Evolutionary conservation across 2,888 invertebrate genomes (phyloP).

Genomic region (Synergus japonicus): DNA sequence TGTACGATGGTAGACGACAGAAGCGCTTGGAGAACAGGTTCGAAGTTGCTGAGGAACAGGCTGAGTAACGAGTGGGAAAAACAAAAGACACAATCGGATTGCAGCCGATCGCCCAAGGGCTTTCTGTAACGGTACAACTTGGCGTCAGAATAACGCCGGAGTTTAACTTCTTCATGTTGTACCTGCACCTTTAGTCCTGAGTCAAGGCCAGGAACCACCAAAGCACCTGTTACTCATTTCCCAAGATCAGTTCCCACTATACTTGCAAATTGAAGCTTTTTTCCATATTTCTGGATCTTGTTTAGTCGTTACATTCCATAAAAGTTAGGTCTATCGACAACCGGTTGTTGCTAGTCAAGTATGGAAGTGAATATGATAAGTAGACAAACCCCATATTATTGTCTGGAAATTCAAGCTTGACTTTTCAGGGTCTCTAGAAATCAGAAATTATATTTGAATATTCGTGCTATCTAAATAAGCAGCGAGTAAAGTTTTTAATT

Average conservation of each 20-base stretch:
- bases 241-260: no score
- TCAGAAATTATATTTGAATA: not conserved
- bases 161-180: conserved; percentile 50
- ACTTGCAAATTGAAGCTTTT: not conserved
- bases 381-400: not conserved
- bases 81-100: conserved; percentile 72
- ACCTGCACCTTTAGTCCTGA: conserved; percentile 25
- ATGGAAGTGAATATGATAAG: not conserved
- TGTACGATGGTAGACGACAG: conserved; percentile 55
- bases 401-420: not conserved
- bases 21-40: conserved; percentile 70
- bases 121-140: conserved; percentile 69
- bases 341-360: not conserved
- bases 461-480: conserved; percentile 12
- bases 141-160: conserved; percentile 56
- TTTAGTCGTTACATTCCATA: not conserved
- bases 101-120: conserved; percentile 73
- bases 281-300: not conserved
- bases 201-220: not conserved
- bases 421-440: not conserved
- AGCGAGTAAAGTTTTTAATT: conserved; percentile 24
- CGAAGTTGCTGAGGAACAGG: conserved; percentile 68
- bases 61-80: conserved; percentile 69
- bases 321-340: not conserved
- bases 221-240: not conserved